Conservation (phyloP, 2,888 invertebrate genomes). For the Siphonodentalium dalli region DNA sequence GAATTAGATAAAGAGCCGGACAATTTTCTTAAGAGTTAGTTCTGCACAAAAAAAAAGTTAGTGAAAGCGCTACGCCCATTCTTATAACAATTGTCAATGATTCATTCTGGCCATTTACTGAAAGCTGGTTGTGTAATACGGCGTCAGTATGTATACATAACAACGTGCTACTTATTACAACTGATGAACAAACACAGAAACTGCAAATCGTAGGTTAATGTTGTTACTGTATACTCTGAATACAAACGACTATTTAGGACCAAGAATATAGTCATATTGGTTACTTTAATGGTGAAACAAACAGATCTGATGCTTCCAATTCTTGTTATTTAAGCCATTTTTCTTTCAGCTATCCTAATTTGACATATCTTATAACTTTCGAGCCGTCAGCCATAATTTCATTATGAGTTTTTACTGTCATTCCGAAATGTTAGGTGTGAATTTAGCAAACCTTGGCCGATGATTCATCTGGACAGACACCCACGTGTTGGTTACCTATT, state of each 20-base stretch:
- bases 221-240: slow-evolving; percentile 32
- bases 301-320: slow-evolving; percentile 34
- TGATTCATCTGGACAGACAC: too few species aligned
- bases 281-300: slow-evolving; percentile 39
- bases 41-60: slow-evolving; percentile 28
- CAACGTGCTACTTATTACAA: slow-evolving; percentile 40
- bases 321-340: too few species aligned
- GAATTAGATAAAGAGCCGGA: too few species aligned
- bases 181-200: slow-evolving; percentile 32
- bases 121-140: slow-evolving; percentile 46
- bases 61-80: slow-evolving; percentile 24
- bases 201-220: slow-evolving; percentile 36
- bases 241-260: slow-evolving; percentile 22
- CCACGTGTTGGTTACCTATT: too few species aligned
- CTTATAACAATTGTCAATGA: slow-evolving; percentile 42
- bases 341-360: too few species aligned
- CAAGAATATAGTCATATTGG: slow-evolving; percentile 43
- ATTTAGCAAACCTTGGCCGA: too few species aligned
- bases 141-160: slow-evolving; percentile 39
- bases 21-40: too few species aligned
- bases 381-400: too few species aligned
- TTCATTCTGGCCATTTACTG: slow-evolving; percentile 40
- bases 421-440: too few species aligned
- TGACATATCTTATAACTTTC: too few species aligned
- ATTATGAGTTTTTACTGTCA: too few species aligned